Base-by-base conservation (phyloP, 2,888 invertebrate species). In the Rhorus exstirpatorius region DNA sequence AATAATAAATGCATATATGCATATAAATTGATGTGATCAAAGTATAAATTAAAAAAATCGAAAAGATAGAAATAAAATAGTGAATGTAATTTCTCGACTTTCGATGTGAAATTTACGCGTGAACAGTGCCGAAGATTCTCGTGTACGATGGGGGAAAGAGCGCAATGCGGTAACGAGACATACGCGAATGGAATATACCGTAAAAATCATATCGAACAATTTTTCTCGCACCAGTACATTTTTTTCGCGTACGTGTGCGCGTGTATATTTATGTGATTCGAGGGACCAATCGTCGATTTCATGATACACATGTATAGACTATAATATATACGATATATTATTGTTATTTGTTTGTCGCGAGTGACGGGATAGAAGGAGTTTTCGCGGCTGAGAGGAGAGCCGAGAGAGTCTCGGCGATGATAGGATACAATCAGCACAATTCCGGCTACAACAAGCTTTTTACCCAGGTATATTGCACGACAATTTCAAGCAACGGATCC, bases 391-490 rank as follows among this genome's bases (percentile, higher is more conserved):
- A 68, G 71, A 70, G 55, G 79, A 77, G 84, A 63, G 81, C 79
- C 76, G 84, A 71, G 75, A 71, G 75, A 63, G 72, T 77, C 84
- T 87, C 87, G 92, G 92, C 92, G 89, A 96, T 96, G 95, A 96
- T 96, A 94, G 96, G 96, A 90, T 96, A 96, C 94, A 96, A 95
- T 94, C 96, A 95, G 94, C 95, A 95, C 93, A 95, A 95, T 93
- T 95, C 96, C 92, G 96, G 96, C 93, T 96, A 96, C 95, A 96
- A 96, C 94, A 97, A 96, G 95, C 95, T 97, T 92, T 96, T 96
- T 91, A 96, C 97, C 83, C 97, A 97, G 96, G 97, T 97, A 93
- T 49, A 41, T 7, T n/a, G n/a, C 31, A 65, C 46, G 31, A 67
- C 0, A 51, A 8, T 51, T 60, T 55, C 26, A 7, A n/a, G 1